Conservation (phyloP, 2,888 invertebrate species). For the Celastrina argiolus region DNA sequence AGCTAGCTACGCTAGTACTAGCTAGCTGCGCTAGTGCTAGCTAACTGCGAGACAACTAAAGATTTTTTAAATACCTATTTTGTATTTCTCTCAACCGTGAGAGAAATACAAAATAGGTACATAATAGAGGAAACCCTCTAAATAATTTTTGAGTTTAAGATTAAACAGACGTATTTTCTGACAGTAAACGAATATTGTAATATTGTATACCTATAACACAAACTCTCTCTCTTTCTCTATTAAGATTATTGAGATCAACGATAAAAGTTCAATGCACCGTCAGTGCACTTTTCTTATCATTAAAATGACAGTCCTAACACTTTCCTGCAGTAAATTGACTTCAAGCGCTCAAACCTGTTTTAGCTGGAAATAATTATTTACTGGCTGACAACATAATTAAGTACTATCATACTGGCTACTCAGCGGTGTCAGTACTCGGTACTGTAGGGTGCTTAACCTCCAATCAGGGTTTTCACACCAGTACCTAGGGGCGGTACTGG, state of each 20-base stretch:
- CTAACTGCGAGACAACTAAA: too few species aligned
- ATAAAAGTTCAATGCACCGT: not conserved
- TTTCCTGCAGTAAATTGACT: constrained; percentile 15
- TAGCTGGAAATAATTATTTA: constrained; percentile 14
- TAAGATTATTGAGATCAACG: not conserved
- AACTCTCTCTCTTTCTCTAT: not conserved
- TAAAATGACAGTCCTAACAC: constrained; percentile 10
- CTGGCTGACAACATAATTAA: constrained; percentile 20
- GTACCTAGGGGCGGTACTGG: not conserved
- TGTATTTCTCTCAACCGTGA: too few species aligned
- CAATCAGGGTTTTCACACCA: not conserved
- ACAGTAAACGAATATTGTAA: too few species aligned
- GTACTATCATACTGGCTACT: constrained; percentile 1
- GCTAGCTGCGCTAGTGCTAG: too few species aligned
- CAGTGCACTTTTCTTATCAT: constrained; percentile 11
- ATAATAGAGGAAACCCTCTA: too few species aligned
- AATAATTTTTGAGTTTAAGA: too few species aligned
- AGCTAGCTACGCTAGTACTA: too few species aligned
- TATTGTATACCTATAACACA: too few species aligned
- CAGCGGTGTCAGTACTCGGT: not conserved
- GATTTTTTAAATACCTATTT: too few species aligned
- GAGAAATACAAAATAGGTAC: too few species aligned
- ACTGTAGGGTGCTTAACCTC: not conserved
- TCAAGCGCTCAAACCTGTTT: constrained; percentile 10
- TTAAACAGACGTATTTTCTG: too few species aligned